Evolutionary conservation across 2,888 invertebrate genomes (phyloP).

Genomic region (Lasioglossum pauxillum): DNA sequence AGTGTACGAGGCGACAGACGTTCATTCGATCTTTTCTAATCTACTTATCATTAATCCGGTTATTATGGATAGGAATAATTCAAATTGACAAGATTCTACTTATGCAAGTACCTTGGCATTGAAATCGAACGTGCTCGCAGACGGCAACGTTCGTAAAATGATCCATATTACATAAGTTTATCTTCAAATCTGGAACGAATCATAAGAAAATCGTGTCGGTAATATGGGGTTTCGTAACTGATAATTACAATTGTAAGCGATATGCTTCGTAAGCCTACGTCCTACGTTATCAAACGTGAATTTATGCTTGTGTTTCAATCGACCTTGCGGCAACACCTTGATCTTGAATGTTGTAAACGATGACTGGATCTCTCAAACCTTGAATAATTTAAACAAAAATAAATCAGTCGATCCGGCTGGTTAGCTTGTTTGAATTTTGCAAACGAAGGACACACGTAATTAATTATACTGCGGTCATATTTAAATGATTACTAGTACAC

Average conservation of each 20-base stretch:
- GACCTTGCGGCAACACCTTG: neutral
- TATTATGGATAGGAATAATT: neutral
- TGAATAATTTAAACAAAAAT: neutral
- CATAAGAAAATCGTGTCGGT: neutral
- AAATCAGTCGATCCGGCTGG: neutral
- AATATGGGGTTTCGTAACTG: slow-evolving; percentile 22
- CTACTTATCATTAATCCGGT: neutral
- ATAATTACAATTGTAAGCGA: neutral
- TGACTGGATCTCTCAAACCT: neutral
- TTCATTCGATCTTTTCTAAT: neutral
- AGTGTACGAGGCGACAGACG: neutral
- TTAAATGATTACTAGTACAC: neutral
- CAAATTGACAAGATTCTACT: neutral
- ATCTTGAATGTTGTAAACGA: neutral
- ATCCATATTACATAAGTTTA: slow-evolving; percentile 32
- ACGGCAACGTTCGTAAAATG: slow-evolving; percentile 1
- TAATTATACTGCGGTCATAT: neutral
- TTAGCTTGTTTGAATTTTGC: neutral
- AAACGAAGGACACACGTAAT: neutral
- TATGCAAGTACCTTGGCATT: slow-evolving; percentile 46
- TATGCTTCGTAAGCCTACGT: neutral
- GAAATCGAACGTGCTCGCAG: neutral
- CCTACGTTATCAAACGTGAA: neutral
- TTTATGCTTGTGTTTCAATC: neutral
- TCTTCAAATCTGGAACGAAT: slow-evolving; percentile 2